A percentile compares a stretch with the other conserved stretches of the same genome.
These are phyloP conservation scores for Nymphalis io DNA, from an alignment of 1,140 invertebrate genomes.

Conservation along the genomic window DNA sequence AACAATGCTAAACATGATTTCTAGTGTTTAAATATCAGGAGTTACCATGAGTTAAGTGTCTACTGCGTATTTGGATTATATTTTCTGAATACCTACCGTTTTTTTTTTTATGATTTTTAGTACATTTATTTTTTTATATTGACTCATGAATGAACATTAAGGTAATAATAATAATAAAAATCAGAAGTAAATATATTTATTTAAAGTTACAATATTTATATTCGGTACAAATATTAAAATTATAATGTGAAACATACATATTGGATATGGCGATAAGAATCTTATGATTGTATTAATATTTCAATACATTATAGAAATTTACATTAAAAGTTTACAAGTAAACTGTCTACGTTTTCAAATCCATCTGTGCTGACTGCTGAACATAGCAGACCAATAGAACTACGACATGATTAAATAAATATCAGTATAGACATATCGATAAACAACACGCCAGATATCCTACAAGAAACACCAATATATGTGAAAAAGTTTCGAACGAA, in stretches of 20 bases:
- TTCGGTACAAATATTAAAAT: constrained; percentile 52
- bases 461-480: background rate
- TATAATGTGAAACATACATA: constrained; percentile 32
- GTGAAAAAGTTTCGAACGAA: background rate
- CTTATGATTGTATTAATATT: constrained; percentile 25
- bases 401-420: constrained; percentile 2
- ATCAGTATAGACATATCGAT: background rate
- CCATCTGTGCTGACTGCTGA: constrained; percentile 51
- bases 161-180: constrained; percentile 16
- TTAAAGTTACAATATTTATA: constrained; percentile 58
- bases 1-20: too few relatives aligned
- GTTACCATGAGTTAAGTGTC: too few relatives aligned
- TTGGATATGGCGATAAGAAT: constrained; percentile 35
- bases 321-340: constrained; percentile 28
- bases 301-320: constrained; percentile 16
- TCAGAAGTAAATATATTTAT: constrained; percentile 60
- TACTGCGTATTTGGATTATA: too few relatives aligned
- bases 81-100: too few relatives aligned
- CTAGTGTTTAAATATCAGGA: too few relatives aligned
- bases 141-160: background rate
- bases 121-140: too few relatives aligned
- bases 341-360: constrained; percentile 50
- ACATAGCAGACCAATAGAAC: constrained; percentile 11
- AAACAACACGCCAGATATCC: background rate
- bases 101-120: too few relatives aligned